Conservation (phyloP, 2,113 vertebrate species). For the Girardinichthys multiradiatus region DNA sequence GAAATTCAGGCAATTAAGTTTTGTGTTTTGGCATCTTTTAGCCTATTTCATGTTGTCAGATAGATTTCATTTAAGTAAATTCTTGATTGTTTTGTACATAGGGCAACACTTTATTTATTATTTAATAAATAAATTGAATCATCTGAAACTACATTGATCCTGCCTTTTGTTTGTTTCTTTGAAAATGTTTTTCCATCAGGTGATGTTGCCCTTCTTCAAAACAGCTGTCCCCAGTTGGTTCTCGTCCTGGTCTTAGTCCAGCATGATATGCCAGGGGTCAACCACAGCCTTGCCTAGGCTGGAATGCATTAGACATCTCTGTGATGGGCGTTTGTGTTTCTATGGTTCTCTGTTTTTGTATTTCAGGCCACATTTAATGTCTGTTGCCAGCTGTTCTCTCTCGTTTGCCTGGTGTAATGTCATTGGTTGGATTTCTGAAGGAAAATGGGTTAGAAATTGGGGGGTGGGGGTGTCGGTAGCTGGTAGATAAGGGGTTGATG, state of each 20-base stretch:
- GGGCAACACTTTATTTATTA: no score
- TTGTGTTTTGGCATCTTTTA: no score
- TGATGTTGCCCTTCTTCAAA: constrained; percentile 52
- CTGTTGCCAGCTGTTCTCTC: constrained; percentile 84
- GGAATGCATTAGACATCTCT: constrained; percentile 61
- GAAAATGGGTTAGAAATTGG: constrained; percentile 23
- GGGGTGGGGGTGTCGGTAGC: constrained; percentile 33
- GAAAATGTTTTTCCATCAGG: constrained; percentile 48
- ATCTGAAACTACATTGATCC: no score
- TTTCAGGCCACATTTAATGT: constrained; percentile 82
- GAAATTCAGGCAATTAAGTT: no score
- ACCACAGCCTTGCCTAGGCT: constrained; percentile 65
- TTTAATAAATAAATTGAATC: no score
- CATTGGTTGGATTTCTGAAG: constrained; percentile 64
- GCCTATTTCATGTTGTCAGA: no score
- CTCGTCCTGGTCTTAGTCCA: constrained; percentile 52
- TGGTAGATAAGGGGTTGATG: constrained; percentile 73
- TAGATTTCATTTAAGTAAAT: no score
- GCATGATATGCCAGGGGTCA: constrained; percentile 70
- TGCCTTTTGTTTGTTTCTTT: constrained; percentile 1
- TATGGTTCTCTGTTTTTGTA: constrained; percentile 69
- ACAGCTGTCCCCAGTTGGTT: constrained; percentile 63
- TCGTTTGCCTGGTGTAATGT: constrained; percentile 81
- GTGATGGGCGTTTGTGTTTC: constrained; percentile 56
- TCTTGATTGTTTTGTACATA: no score